Base-by-base conservation (phyloP, 2,888 invertebrate species). In the Polylopha cassiicola region DNA sequence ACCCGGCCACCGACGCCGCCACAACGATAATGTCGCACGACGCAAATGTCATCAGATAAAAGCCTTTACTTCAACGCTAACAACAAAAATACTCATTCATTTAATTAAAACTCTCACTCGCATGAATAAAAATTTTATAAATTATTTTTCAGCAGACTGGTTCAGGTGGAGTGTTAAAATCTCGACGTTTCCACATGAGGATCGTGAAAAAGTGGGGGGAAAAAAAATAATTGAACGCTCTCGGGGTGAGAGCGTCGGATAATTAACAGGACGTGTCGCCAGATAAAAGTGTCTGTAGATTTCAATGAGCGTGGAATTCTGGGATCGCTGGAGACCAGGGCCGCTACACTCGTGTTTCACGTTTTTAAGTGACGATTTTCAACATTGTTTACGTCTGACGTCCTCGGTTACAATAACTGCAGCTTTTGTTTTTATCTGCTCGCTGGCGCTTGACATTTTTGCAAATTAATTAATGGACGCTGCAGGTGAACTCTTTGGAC, bases 221-320 rank as follows among this genome's bases (percentile, higher is more conserved):
- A 78, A 79, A 79, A 71, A 73, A 81, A 80, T 77, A 84, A 82
- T 80, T 82, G 78, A 81, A 79, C 79, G 66, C 76, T 73, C 76
- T 67, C 69, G 59, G 69, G 65, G 61, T 58, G 73, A 77, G 81
- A 75, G 81, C 73, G 76, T 68, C 52, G 72, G 75, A 82, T 84
- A 82, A 85, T 85, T 84, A 85, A 84, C 81, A 82, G 78, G 78
- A 79, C 82, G 80, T 81, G 81, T 82, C 75, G 77, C 70, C 59
- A 70, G 78, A 81, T 82, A 74, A 78, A 77, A 80, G 74, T 76
- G 82, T 62, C 73, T 65, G 66, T 65, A 69, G 76, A 73, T 77
- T 75, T 75, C 77, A 78, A 79, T 76, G 75, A 70, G 73, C 63
- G 58, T 57, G 61, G 65, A 68, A 65, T 67, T 61, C 71, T 63